Base-by-base conservation (phyloP, 2,113 vertebrate species). In the Antennarius striatus region DNA sequence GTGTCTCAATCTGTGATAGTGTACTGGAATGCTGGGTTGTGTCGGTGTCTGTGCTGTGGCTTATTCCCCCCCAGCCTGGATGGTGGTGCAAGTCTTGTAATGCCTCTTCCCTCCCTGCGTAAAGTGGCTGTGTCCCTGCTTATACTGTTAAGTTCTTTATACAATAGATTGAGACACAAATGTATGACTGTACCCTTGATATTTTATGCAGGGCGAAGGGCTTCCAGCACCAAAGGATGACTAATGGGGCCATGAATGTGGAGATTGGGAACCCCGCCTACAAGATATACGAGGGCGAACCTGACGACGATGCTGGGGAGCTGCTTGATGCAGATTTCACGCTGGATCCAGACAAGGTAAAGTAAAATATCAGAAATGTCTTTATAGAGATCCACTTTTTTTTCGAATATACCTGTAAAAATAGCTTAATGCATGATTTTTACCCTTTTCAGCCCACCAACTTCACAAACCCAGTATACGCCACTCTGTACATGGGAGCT, bases 201-300 rank as follows among this genome's bases (percentile, higher is more conserved):
- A n/a, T 56, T 51, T 62, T 51, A 15, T 65, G 17, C 28, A 98
- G 97, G 14, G 95, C 97, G 52, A 99, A 98, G 91, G 96, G 96
- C 69, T 98, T 98, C 93, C 96, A 98, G 90, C 96, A 98, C 88
- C 97, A 98, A 88, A 88, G 97, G 67, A 98, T 99, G 97, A 97
- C 95, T 0, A 99, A 98, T 0, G 97, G 97, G 2, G 95, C 96
- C 84, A 97, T 99, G 96, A 99, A 99, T 0, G 96, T 99, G 46
- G 97, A 99, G 89, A 99, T 99, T 0, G 97, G 97, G 50, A 99
- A 99, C 73, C 97, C 97, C 0, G 97, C 97, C 36, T 99, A 99
- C 83, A 99, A 98, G 86, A 98, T 99, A 91, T 99, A 98, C 0
- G 98, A 99, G 72, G 96, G 95, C 1, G 97, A 97, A 58, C 95